These are phyloP conservation scores for Apteryx owenii DNA, from an alignment of 2,113 vertebrate species.

Conservation along the genomic window DNA sequence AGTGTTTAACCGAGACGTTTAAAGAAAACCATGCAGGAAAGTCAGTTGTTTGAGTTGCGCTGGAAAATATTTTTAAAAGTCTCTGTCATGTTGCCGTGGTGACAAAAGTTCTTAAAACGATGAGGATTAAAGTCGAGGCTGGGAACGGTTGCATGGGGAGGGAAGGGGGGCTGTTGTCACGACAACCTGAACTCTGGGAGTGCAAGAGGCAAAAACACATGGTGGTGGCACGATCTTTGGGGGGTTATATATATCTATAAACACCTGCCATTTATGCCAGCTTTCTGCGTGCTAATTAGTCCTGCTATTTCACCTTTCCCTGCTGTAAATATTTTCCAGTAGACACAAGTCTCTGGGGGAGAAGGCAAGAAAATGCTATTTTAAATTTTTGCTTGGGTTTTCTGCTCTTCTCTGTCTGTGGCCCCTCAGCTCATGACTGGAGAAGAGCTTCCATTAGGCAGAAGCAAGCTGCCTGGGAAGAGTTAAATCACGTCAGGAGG, in stretches of 20 bases:
- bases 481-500: neutral
- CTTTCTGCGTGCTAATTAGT: slow-evolving; percentile 31
- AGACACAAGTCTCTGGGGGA: neutral
- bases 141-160: slow-evolving; percentile 36
- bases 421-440: neutral
- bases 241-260: slow-evolving; percentile 31
- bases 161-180: slow-evolving; percentile 49
- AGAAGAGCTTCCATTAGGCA: neutral
- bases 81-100: slow-evolving; percentile 45
- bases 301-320: slow-evolving; percentile 42
- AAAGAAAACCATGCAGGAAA: neutral
- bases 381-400: neutral
- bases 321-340: slow-evolving; percentile 17
- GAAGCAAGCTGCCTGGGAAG: neutral
- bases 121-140: slow-evolving; percentile 44
- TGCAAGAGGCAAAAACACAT: slow-evolving; percentile 43
- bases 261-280: slow-evolving; percentile 28
- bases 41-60: neutral
- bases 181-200: neutral
- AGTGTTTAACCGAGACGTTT: neutral
- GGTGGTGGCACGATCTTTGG: slow-evolving; percentile 42
- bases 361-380: neutral
- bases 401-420: neutral
- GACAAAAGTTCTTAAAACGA: slow-evolving; percentile 63
- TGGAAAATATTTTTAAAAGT: slow-evolving; percentile 59